phyloP scores from a whole-genome alignment of 1,140 invertebrate species.

The Drosophila punjabiensis region DNA sequence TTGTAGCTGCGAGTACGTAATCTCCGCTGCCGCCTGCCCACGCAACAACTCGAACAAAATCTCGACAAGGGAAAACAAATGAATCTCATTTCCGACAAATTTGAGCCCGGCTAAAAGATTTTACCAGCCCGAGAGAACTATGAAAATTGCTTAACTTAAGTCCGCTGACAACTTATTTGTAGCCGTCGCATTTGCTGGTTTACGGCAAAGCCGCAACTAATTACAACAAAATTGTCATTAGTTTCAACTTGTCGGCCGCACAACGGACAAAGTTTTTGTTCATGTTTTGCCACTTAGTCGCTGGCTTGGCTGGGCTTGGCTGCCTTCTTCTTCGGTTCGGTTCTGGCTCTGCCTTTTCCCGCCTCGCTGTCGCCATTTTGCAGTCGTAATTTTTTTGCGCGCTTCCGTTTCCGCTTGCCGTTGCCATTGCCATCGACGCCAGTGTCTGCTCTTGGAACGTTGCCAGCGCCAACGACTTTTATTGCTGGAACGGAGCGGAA shows the following conservation, averaged over 20 bases:
- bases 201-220: constrained; percentile 78
- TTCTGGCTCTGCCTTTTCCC: no score
- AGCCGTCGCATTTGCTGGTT: constrained; percentile 58
- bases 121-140: constrained; percentile 60
- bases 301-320: constrained; percentile 24
- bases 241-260: constrained; percentile 81
- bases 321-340: constrained; percentile 10
- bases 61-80: constrained; percentile 68
- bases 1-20: constrained; percentile 25
- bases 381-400: constrained; percentile 68
- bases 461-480: constrained; percentile 72
- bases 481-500: constrained; percentile 34
- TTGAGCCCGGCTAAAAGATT: constrained; percentile 70
- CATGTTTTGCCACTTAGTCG: constrained; percentile 80
- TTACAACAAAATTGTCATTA: constrained; percentile 83
- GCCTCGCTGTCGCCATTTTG: constrained; percentile 30
- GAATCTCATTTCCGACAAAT: constrained; percentile 82
- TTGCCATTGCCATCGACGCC: constrained; percentile 35
- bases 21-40: constrained; percentile 31
- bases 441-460: constrained; percentile 55
- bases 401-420: constrained; percentile 71
- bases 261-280: constrained; percentile 79
- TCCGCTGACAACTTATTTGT: constrained; percentile 80
- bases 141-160: constrained; percentile 81
- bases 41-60: constrained; percentile 31